Evolutionary conservation across 2,113 vertebrate genomes (phyloP).

Genomic region (Zosterops pallidus): DNA sequence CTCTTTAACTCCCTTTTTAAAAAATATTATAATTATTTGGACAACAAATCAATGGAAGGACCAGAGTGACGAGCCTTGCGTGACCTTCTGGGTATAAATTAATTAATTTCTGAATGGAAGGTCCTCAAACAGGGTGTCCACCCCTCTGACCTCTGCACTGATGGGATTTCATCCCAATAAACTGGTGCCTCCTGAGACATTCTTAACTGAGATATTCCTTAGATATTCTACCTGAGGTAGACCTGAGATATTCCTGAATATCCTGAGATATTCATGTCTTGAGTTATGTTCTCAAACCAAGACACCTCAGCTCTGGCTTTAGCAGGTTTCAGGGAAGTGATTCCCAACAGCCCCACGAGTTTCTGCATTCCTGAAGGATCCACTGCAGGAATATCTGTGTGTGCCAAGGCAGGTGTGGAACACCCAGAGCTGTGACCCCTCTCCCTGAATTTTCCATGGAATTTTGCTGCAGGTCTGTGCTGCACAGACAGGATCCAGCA

Average conservation of each 20-base stretch:
- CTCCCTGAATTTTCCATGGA: fast-evolving
- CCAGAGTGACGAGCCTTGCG: fast-evolving
- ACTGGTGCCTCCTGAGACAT: not conserved
- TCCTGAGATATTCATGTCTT: not conserved
- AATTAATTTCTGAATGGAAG: not conserved
- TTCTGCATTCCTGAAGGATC: not conserved
- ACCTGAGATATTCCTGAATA: too few species aligned
- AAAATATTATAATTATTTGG: not conserved
- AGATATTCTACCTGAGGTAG: too few species aligned
- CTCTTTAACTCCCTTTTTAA: too few species aligned
- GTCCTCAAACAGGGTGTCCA: not conserved
- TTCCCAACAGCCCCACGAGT: fast-evolving
- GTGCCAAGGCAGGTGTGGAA: not conserved
- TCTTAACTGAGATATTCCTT: not conserved
- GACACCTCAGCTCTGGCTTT: not conserved
- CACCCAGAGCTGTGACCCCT: not conserved
- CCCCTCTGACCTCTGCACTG: not conserved
- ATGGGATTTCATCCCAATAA: not conserved
- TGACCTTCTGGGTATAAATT: not conserved
- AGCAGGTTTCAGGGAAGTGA: not conserved
- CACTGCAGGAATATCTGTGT: not conserved
- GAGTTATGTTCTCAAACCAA: too few species aligned
- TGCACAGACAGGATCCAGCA: not conserved
- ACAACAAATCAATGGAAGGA: not conserved
- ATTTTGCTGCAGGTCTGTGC: fast-evolving